A percentile compares a stretch with the other conserved stretches of the same genome.
Conservation (phyloP, 1,140 invertebrate species). For the Diabrotica virgifera region DNA sequence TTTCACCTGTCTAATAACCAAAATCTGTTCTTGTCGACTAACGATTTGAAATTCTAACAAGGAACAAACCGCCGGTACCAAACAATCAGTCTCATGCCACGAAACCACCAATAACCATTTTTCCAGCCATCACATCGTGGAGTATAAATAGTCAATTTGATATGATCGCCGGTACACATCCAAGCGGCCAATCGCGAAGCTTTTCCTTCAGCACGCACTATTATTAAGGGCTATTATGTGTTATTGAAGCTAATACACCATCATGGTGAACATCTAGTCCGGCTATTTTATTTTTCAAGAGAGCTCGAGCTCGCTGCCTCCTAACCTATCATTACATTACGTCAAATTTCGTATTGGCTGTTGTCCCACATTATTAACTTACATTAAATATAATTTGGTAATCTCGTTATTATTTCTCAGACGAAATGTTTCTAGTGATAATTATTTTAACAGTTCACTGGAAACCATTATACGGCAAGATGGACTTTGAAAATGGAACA, state of each 20-base stretch:
- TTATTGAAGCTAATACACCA: constrained; percentile 47
- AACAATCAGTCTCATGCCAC: constrained; percentile 19
- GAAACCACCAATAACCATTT: constrained; percentile 43
- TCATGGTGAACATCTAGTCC: constrained; percentile 34
- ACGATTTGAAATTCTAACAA: constrained; percentile 40
- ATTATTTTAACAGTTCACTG: background rate
- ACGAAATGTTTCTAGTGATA: background rate
- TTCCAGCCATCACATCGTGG: constrained; percentile 37
- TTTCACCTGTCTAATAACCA: background rate
- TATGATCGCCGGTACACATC: constrained; percentile 35
- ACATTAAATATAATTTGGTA: constrained; percentile 1
- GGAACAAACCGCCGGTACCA: constrained; percentile 22
- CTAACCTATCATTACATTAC: constrained; percentile 39
- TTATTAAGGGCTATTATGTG: constrained; percentile 48
- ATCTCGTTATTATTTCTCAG: background rate
- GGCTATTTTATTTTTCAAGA: constrained; percentile 30
- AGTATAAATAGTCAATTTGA: constrained; percentile 45
- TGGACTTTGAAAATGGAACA: no score
- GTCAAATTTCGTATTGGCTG: constrained; percentile 23
- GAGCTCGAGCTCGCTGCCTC: constrained; percentile 25
- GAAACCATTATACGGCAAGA: background rate
- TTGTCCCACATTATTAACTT: background rate
- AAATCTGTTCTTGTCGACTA: constrained; percentile 22
- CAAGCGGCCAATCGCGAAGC: constrained; percentile 38
- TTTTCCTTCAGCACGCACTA: constrained; percentile 39